Percentiles rank a stretch among this genome's conserved stretches.
Evolutionary conservation across 2,797 vertebrate species (phyloP).

Genomic region (Cynodonichthys magdalenae): DNA sequence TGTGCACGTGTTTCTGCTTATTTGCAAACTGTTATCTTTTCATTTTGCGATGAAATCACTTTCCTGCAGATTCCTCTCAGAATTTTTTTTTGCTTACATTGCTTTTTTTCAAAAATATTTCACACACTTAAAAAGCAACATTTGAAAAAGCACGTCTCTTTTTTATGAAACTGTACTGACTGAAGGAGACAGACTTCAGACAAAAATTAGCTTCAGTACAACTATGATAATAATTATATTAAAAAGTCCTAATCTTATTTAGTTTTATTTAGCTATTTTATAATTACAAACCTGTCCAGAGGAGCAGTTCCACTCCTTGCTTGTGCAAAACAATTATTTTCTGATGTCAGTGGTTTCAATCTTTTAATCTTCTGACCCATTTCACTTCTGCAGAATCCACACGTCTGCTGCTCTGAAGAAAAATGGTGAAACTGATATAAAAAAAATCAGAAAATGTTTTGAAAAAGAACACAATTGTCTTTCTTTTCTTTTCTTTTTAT

Average conservation of each 20-base stretch:
- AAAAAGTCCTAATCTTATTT: background rate
- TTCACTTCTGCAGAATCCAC: background rate
- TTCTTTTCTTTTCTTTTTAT: no score
- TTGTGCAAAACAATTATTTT: background rate
- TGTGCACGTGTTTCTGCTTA: background rate
- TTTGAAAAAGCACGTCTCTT: no score
- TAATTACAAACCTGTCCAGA: no score
- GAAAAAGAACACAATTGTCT: background rate
- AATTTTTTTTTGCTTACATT: background rate
- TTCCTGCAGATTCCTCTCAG: background rate
- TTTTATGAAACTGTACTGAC: no score
- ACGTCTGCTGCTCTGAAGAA: background rate
- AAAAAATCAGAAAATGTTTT: background rate
- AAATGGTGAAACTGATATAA: background rate
- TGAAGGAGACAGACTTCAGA: no score
- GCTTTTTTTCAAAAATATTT: no score
- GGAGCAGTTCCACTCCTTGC: background rate
- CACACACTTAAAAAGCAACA: background rate
- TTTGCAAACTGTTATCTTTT: background rate
- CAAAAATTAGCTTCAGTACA: no score
- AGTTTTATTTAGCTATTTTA: background rate
- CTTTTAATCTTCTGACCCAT: conserved; percentile 8
- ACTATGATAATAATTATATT: background rate
- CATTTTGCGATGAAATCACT: background rate
- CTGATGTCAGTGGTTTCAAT: background rate